phyloP scores from a whole-genome alignment of 2,888 invertebrate species.

The Crioceris asparagi region DNA sequence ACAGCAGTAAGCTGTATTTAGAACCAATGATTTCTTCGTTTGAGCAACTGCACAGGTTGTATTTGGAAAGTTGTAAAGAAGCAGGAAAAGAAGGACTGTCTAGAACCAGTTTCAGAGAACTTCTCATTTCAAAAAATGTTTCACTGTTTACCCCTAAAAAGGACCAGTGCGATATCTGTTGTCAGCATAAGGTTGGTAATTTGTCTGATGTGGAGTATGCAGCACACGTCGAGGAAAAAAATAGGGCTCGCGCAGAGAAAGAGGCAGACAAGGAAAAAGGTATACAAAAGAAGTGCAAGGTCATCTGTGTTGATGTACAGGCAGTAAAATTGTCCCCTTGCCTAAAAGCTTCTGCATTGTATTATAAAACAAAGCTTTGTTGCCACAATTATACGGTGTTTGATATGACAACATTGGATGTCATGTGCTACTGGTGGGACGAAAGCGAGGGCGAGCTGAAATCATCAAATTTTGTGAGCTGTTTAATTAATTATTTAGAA shows the following conservation, averaged over 20 bases:
- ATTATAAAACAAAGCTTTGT: slow-evolving; percentile 24
- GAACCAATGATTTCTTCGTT: slow-evolving; percentile 14
- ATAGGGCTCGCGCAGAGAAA: slow-evolving; percentile 13
- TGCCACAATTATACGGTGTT: slow-evolving; percentile 25
- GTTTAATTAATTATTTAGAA: slow-evolving; percentile 14
- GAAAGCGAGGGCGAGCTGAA: slow-evolving; percentile 11
- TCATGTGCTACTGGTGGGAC: too few relatives aligned
- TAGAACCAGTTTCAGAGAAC: slow-evolving; percentile 11
- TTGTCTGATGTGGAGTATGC: slow-evolving; percentile 2
- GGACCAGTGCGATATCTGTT: slow-evolving; percentile 14
- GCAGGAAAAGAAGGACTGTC: slow-evolving; percentile 10
- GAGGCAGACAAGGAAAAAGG: slow-evolving; percentile 13
- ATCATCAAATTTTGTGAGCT: slow-evolving; percentile 20
- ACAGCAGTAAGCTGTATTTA: slow-evolving; percentile 16
- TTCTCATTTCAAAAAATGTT: slow-evolving; percentile 14
- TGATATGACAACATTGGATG: slow-evolving; percentile 17
- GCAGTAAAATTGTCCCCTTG: slow-evolving; percentile 21
- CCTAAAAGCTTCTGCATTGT: slow-evolving; percentile 17
- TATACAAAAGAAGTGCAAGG: slow-evolving; percentile 13
- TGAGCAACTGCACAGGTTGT: slow-evolving; percentile 10
- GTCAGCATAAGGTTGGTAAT: slow-evolving; percentile 3
- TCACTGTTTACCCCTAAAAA: slow-evolving; percentile 13
- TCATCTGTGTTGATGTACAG: slow-evolving; percentile 11
- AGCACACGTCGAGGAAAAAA: slow-evolving; percentile 11
- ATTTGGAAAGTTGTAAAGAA: slow-evolving; percentile 10